Percentiles rank a stretch among this genome's conserved stretches.
phyloP scores from a whole-genome alignment of 2,797 vertebrate species.

The Anguilla anguilla region DNA sequence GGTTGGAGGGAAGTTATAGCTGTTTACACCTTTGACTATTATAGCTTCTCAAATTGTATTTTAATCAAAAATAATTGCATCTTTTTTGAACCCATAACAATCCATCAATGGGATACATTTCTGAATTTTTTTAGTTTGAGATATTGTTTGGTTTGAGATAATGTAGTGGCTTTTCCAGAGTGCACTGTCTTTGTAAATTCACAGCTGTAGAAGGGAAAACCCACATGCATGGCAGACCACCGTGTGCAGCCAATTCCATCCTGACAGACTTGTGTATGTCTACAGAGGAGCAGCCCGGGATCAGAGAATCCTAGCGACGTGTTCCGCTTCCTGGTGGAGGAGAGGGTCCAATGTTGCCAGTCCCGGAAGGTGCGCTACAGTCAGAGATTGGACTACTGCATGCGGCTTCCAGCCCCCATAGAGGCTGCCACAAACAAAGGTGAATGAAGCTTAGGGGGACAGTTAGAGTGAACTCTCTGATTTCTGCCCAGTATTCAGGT shows the following conservation, averaged over 20 bases:
- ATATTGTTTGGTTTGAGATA: neutral
- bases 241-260: neutral
- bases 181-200: neutral
- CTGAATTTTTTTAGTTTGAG: neutral
- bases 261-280: neutral
- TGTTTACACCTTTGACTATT: neutral
- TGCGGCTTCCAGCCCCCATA: slow-evolving; percentile 90
- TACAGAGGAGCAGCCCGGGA: slow-evolving; percentile 87
- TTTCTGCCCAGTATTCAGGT: neutral
- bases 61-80: slow-evolving; percentile 21
- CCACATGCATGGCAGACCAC: neutral
- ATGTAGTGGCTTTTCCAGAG: neutral
- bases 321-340: slow-evolving; percentile 95
- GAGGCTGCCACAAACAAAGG: slow-evolving; percentile 94
- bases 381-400: slow-evolving; percentile 90
- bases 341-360: slow-evolving; percentile 94
- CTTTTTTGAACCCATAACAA: neutral
- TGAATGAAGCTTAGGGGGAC: slow-evolving; percentile 49
- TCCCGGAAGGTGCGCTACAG: slow-evolving; percentile 89
- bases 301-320: slow-evolving; percentile 92
- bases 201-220: neutral
- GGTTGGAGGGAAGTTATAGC: neutral
- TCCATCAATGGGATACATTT: neutral
- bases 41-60: neutral
- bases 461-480: neutral